Evolutionary conservation across 2,888 invertebrate genomes (phyloP).

Genomic region (Sisyra terminalis): DNA sequence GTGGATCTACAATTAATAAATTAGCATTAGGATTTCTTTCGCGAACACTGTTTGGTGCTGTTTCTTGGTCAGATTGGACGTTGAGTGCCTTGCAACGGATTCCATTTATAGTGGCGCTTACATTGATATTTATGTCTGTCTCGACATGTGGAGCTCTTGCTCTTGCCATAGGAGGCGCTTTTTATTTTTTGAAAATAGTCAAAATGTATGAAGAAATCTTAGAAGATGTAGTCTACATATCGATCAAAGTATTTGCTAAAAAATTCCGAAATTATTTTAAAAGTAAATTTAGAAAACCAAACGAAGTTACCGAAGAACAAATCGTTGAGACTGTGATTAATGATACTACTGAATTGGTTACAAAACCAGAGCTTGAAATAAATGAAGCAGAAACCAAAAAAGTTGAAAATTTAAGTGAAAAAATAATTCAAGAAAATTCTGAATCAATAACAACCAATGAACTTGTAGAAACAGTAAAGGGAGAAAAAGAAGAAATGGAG

Average conservation of each 20-base stretch:
- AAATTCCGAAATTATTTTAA: constrained; percentile 13
- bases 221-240: constrained; percentile 40
- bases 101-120: constrained; percentile 47
- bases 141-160: constrained; percentile 61
- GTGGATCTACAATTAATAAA: constrained; percentile 52
- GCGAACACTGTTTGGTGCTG: constrained; percentile 27
- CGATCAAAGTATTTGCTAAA: constrained; percentile 23
- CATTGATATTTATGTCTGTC: constrained; percentile 43
- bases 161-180: constrained; percentile 42
- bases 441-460: constrained; percentile 1
- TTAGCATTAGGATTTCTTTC: constrained; percentile 40
- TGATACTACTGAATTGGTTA: constrained; percentile 5
- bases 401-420: constrained; percentile 5
- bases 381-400: constrained; percentile 7
- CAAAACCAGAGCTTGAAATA: not conserved
- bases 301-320: constrained; percentile 11
- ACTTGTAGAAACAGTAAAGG: not conserved
- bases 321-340: constrained; percentile 4
- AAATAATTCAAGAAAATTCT: constrained; percentile 4
- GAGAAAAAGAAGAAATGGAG: constrained; percentile 2
- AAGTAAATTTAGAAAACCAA: constrained; percentile 11
- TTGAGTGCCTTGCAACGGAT: constrained; percentile 48
- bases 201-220: constrained; percentile 62
- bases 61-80: constrained; percentile 41
- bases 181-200: constrained; percentile 54